Percentiles rank a stretch among this genome's conserved stretches.
Conservation (phyloP, 2,888 invertebrate species). For the Thelaira solivaga region DNA sequence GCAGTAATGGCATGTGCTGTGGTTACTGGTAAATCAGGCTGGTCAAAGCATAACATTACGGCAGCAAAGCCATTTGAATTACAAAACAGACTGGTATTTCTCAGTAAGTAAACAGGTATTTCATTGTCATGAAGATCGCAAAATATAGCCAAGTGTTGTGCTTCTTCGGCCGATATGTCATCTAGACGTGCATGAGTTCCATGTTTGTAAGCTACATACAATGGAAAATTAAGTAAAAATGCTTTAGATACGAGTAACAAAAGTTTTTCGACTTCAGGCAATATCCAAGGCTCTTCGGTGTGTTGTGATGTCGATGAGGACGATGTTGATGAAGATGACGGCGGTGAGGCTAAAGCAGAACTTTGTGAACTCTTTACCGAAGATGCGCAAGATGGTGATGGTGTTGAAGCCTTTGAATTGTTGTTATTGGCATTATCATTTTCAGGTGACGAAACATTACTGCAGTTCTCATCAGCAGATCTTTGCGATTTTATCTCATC, state of each 20-base stretch:
- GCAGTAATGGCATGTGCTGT: constrained; percentile 95
- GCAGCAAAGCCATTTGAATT: constrained; percentile 92
- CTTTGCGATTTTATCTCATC: constrained; percentile 15
- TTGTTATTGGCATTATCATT: constrained; percentile 33
- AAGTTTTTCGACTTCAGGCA: constrained; percentile 91
- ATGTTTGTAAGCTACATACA: constrained; percentile 92
- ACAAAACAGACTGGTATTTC: constrained; percentile 96
- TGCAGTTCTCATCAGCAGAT: constrained; percentile 8
- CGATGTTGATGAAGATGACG: constrained; percentile 52
- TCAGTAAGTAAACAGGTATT: constrained; percentile 91
- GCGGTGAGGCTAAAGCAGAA: constrained; percentile 50
- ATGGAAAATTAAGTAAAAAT: constrained; percentile 92
- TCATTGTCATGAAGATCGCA: constrained; percentile 96
- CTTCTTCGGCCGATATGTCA: constrained; percentile 90
- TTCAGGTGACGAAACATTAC: background rate
- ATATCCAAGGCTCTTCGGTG: constrained; percentile 81
- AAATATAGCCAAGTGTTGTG: constrained; percentile 78
- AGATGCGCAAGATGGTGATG: constrained; percentile 38
- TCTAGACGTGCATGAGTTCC: constrained; percentile 88
- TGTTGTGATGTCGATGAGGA: constrained; percentile 66
- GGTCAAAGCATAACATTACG: constrained; percentile 92
- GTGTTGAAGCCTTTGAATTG: background rate
- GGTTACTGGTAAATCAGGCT: constrained; percentile 87
- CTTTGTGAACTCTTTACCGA: constrained; percentile 40
- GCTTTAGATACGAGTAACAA: constrained; percentile 92